These are phyloP conservation scores for Ctenicera cuprea DNA, from an alignment of 2,888 invertebrate species.

Conservation along the genomic window DNA sequence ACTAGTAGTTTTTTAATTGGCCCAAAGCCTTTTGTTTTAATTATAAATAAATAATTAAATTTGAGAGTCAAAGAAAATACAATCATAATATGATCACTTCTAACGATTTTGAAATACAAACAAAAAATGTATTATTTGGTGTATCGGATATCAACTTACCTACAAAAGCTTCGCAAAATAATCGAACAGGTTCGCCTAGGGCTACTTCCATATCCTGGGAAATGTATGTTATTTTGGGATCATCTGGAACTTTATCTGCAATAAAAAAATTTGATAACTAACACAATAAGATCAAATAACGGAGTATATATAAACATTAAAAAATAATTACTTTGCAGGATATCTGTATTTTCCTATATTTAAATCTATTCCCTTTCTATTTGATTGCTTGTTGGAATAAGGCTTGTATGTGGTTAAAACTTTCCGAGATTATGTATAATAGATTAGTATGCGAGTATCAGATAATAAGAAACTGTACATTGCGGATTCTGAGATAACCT, in stretches of 20 bases:
- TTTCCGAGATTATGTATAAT: background rate
- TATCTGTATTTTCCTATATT: background rate
- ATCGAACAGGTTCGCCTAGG: slow-evolving; percentile 78
- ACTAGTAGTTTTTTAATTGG: too few species aligned
- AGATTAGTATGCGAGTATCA: background rate
- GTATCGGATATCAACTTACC: slow-evolving; percentile 78
- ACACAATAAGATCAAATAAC: too few species aligned
- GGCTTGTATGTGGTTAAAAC: background rate
- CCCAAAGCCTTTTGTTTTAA: too few species aligned
- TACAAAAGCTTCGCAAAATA: slow-evolving; percentile 87
- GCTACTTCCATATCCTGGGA: slow-evolving; percentile 79
- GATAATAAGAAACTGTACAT: too few species aligned
- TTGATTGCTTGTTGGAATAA: background rate
- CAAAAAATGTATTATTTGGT: too few species aligned
- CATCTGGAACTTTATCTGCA: slow-evolving; percentile 79
- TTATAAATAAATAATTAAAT: too few species aligned
- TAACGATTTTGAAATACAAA: too few species aligned
- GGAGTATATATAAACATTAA: background rate
- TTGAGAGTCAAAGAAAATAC: too few species aligned
- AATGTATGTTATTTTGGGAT: slow-evolving; percentile 80
- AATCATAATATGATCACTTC: too few species aligned
- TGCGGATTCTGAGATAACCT: too few species aligned
- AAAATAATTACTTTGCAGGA: background rate
- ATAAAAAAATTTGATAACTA: slow-evolving; percentile 56
- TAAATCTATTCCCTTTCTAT: background rate